Evolutionary conservation across 2,888 invertebrate species (phyloP).

Genomic region (Entomobrya proxima): DNA sequence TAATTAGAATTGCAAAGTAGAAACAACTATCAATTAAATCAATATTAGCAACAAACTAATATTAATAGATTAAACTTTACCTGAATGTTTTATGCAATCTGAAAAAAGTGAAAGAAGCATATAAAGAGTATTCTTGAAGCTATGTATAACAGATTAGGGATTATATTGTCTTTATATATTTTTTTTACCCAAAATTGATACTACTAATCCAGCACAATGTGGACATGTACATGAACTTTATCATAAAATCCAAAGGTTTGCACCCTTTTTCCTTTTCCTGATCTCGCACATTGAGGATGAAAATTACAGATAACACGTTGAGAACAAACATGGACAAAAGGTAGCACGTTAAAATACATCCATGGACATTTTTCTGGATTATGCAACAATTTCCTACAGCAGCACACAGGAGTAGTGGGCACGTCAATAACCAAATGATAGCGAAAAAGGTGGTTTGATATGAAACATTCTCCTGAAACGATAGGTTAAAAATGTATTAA

Average conservation of each 20-base stretch:
- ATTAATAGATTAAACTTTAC: conserved; percentile 26
- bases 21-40: not conserved
- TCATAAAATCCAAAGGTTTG: conserved; percentile 48
- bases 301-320: conserved; percentile 60
- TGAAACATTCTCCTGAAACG: conserved; percentile 42
- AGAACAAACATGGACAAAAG: conserved; percentile 64
- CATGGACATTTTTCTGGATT: conserved; percentile 70
- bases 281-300: conserved; percentile 19
- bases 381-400: conserved; percentile 56
- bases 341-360: conserved; percentile 66
- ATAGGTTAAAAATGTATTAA: not conserved
- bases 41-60: not conserved
- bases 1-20: not conserved
- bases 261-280: conserved; percentile 37
- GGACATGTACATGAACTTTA: conserved; percentile 66
- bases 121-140: too few species aligned
- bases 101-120: not conserved
- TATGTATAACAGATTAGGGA: not conserved
- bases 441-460: conserved; percentile 51
- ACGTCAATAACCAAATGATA: conserved; percentile 58
- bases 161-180: not conserved
- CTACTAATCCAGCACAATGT: conserved; percentile 69
- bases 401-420: conserved; percentile 62
- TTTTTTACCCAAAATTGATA: conserved; percentile 62
- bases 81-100: conserved; percentile 57